phyloP scores from a whole-genome alignment of 2,888 invertebrate genomes.

The Pedicia rivosa region DNA sequence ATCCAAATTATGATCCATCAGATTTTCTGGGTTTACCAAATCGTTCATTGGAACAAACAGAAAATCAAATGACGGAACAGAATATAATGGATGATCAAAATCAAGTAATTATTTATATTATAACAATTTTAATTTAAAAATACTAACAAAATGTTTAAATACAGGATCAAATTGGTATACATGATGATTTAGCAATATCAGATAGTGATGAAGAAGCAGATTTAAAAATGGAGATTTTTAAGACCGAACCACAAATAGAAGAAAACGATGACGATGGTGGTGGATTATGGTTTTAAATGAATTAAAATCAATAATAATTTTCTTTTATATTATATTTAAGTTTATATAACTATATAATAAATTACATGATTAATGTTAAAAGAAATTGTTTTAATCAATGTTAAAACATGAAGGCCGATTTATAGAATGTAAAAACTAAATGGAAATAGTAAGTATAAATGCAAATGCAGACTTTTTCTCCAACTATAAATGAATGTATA shows the following conservation, averaged over 20 bases:
- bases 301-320: not conserved
- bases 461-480: no score
- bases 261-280: slow-evolving; percentile 11
- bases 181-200: slow-evolving; percentile 59
- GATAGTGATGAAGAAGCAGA: slow-evolving; percentile 55
- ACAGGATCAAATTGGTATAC: slow-evolving; percentile 36
- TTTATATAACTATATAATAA: slow-evolving; percentile 2
- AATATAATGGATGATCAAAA: not conserved
- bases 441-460: no score
- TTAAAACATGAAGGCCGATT: no score
- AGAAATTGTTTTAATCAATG: no score
- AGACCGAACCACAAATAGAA: slow-evolving; percentile 9
- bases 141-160: slow-evolving; percentile 6
- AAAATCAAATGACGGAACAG: slow-evolving; percentile 9
- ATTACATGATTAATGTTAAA: no score
- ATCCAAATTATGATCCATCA: slow-evolving; percentile 74
- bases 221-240: slow-evolving; percentile 14
- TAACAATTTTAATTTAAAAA: slow-evolving; percentile 13
- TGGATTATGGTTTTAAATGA: slow-evolving; percentile 14
- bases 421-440: no score
- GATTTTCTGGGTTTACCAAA: slow-evolving; percentile 47
- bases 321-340: not conserved
- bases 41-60: slow-evolving; percentile 2
- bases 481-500: no score
- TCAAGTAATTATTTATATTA: no score